Evolutionary conservation across 1,140 invertebrate genomes (phyloP), one percentile per base, ranked within the genome.

Genomic region (Drosophila azteca): DNA sequence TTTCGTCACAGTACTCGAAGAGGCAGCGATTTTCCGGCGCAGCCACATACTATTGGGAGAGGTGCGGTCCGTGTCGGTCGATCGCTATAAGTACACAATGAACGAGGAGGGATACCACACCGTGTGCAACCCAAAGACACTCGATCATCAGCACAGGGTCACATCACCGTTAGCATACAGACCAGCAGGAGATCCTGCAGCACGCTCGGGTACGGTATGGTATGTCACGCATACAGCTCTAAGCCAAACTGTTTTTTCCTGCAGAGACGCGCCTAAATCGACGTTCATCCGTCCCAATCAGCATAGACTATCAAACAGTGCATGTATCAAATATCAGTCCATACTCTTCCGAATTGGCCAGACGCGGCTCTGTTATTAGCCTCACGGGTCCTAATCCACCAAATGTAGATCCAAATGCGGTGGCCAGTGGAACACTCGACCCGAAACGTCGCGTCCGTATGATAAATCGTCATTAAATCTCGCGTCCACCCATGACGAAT

Each of bases 381-480:
- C 46, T 83, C 11, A 51, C 71, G 22, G 79, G 65, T 13, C 53
- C 60, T 35, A 58, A 8, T 22, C 44, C n/a, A 20, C 15, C 22
- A 22, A 43, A 53, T 13, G 8, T 24, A 17, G 43, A 61, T 11
- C 8, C 50, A 48, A 44, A 6, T 43, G 9, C 26, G 9, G 29
- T 50, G 44, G 7, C 71, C 11, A 55, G 50, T 20, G 57, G 44
- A 58, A 17, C 45, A 11, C 44, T 46, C 13, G 84, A 87, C 26
- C 15, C 43, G 4, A 91, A 91, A 53, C 73, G 90, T 4, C 73
- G 90, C 17, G 90, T 91, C 2, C 89, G 90, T 29, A 91, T 91
- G 90, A 91, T 91, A n/a, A 91, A 91, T 75, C 79, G 90, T 20
- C 90, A 91, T 39, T 91, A 74, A 67, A 44, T 5, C 11, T 17